Conservation (phyloP, 2,797 vertebrate species). For the Siniperca obscura region DNA sequence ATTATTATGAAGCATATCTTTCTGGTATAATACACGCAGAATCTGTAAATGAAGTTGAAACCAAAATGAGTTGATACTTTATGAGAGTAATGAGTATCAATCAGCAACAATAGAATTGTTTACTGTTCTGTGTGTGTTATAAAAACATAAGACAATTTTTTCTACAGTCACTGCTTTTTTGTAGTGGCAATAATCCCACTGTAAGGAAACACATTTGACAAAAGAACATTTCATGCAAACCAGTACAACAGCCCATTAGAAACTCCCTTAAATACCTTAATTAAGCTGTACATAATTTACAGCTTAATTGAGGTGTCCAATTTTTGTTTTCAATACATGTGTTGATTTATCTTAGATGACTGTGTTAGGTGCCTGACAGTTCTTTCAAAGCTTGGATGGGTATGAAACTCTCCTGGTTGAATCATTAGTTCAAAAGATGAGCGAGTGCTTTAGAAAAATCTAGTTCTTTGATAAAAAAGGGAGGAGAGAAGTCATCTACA, state of each 20-base stretch:
- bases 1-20: slow-evolving; percentile 21
- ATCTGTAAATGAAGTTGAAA: slow-evolving; percentile 24
- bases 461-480: background rate
- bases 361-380: background rate
- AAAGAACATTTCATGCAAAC: background rate
- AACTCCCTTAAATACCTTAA: background rate
- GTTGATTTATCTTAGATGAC: background rate
- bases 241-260: background rate
- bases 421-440: background rate
- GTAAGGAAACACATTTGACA: background rate
- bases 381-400: background rate
- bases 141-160: background rate
- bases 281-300: slow-evolving; percentile 5
- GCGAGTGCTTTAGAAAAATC: background rate
- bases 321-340: background rate
- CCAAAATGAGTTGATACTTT: slow-evolving; percentile 14
- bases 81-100: slow-evolving; percentile 12
- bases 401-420: background rate
- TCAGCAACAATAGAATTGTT: slow-evolving; percentile 1
- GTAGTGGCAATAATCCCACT: background rate
- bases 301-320: background rate
- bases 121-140: background rate
- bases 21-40: background rate
- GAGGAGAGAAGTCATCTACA: background rate
- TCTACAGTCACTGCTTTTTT: slow-evolving; percentile 1